These are phyloP conservation scores for Darevskia mixta DNA, from an alignment of 2,797 vertebrate genomes.

Conservation along the genomic window DNA sequence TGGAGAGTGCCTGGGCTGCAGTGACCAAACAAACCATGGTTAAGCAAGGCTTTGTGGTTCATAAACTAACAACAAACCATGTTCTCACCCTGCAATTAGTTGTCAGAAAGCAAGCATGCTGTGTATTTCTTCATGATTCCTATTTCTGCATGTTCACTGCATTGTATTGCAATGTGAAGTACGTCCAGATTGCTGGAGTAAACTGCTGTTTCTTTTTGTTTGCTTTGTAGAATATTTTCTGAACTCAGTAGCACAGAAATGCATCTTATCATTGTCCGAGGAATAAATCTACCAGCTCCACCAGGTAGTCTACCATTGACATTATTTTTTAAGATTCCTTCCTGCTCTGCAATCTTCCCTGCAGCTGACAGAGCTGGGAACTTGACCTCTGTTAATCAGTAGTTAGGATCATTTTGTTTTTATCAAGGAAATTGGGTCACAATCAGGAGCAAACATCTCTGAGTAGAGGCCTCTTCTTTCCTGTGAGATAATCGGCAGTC, in stretches of 20 bases:
- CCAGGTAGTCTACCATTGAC: constrained; percentile 80
- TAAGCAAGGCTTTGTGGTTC: no score
- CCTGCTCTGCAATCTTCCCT: background rate
- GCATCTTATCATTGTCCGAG: constrained; percentile 92
- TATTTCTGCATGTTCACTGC: background rate
- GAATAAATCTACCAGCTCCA: constrained; percentile 94
- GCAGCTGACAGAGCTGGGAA: no score
- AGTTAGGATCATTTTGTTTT: background rate
- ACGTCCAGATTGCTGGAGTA: background rate
- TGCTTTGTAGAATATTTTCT: constrained; percentile 89
- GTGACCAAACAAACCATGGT: no score
- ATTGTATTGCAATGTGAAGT: background rate
- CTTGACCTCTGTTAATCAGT: background rate
- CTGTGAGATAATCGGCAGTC: background rate
- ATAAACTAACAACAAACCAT: no score
- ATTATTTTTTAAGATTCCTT: background rate
- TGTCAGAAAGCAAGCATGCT: background rate
- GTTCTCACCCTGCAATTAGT: no score
- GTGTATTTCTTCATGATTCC: background rate
- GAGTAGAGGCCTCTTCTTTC: background rate
- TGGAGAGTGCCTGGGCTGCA: no score
- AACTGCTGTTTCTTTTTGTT: constrained; percentile 16
- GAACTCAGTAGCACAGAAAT: constrained; percentile 97
- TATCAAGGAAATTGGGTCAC: background rate
- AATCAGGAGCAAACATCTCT: background rate